Evolutionary conservation across 2,113 vertebrate species (phyloP).

Genomic region (Carassius auratus): DNA sequence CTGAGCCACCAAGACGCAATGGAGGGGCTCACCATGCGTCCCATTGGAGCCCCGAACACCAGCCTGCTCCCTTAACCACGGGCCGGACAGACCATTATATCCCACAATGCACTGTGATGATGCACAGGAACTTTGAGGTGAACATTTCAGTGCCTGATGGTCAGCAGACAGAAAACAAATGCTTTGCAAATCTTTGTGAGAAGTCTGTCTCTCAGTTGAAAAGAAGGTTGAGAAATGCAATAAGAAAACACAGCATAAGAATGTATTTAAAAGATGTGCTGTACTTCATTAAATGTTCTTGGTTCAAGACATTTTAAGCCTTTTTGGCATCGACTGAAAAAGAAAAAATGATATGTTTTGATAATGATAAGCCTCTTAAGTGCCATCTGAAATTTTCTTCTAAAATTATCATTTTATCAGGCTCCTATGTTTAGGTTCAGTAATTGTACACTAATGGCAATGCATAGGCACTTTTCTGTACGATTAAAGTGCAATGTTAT

Average conservation of each 20-base stretch:
- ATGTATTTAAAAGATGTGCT: background rate
- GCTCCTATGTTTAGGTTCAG: too few relatives aligned
- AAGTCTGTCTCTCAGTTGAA: background rate
- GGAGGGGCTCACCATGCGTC: conserved; percentile 78
- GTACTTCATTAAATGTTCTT: background rate
- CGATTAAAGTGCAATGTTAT: too few relatives aligned
- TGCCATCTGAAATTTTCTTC: too few relatives aligned
- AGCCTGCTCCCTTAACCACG: conserved; percentile 23
- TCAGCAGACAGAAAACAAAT: background rate
- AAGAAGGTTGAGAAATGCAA: background rate
- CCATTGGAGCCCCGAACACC: conserved; percentile 23
- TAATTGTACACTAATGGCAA: too few relatives aligned
- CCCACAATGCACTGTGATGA: conserved; percentile 7
- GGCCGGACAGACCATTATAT: background rate
- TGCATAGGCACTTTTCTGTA: too few relatives aligned
- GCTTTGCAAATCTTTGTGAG: background rate
- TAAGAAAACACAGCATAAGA: background rate
- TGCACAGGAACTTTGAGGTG: background rate
- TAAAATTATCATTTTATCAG: too few relatives aligned
- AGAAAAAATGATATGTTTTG: too few relatives aligned
- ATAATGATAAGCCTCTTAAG: too few relatives aligned
- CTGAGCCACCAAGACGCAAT: conserved; percentile 47
- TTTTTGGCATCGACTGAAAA: too few relatives aligned
- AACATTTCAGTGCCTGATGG: background rate
- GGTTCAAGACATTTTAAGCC: background rate